These are phyloP conservation scores for Phyllostomus discolor DNA, from an alignment of 2,113 vertebrate genomes.

Conservation along the genomic window DNA sequence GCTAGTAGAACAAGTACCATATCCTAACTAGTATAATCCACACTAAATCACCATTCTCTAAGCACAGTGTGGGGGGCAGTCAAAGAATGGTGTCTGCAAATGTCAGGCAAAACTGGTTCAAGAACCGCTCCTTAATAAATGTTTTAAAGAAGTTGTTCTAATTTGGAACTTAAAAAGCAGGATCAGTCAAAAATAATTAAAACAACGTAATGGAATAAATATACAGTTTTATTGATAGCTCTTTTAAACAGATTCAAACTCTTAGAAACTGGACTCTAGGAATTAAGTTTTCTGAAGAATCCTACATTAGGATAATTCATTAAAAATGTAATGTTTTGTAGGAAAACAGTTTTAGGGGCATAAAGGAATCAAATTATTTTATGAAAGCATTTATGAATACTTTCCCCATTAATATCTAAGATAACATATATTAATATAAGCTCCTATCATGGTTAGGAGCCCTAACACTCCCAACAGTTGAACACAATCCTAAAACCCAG, in stretches of 20 bases:
- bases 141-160: neutral
- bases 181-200: neutral
- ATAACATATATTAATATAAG: neutral
- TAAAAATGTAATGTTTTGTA: neutral
- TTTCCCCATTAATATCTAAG: neutral
- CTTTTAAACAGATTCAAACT: neutral
- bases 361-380: neutral
- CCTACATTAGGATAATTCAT: neutral
- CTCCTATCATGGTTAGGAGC: neutral
- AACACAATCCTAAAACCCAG: neutral
- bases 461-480: neutral
- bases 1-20: neutral
- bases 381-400: neutral
- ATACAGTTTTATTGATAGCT: neutral
- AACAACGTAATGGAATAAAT: neutral
- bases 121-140: neutral
- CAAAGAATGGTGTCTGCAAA: neutral
- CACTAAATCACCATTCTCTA: neutral
- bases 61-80: accelerated
- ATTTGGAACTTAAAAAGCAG: neutral
- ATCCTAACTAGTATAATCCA: neutral
- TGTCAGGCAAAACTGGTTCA: neutral
- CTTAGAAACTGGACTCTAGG: neutral
- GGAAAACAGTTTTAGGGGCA: neutral
- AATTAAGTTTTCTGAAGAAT: neutral